These are phyloP conservation scores for Naso thynnoides DNA, from an alignment of 2,797 vertebrate species.

Conservation along the genomic window DNA sequence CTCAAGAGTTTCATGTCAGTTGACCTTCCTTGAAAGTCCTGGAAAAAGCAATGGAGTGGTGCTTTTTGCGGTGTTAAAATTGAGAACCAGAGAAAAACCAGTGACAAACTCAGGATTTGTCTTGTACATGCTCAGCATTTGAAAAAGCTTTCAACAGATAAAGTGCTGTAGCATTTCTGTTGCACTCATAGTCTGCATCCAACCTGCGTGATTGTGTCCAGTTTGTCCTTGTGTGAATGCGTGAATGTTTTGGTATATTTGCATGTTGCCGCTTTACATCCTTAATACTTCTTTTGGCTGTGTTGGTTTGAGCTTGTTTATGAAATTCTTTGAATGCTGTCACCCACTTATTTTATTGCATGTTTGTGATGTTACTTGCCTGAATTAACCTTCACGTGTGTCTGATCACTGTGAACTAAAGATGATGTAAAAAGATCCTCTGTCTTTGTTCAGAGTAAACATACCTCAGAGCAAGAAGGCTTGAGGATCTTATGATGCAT, in stretches of 20 bases:
- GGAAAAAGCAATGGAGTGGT: background rate
- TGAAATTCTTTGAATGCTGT: background rate
- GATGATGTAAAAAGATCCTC: conserved; percentile 32
- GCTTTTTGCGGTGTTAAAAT: background rate
- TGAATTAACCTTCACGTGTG: conserved; percentile 48
- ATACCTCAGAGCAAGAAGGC: conserved; percentile 21
- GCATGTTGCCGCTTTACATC: conserved; percentile 30
- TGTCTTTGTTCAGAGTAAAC: conserved; percentile 34
- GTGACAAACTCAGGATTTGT: conserved; percentile 25
- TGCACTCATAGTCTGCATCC: conserved; percentile 36
- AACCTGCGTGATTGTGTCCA: conserved; percentile 26
- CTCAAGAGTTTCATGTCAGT: conserved; percentile 25
- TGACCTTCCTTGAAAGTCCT: conserved; percentile 22
- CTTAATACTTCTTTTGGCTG: background rate
- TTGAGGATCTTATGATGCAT: conserved; percentile 65
- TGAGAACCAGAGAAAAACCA: conserved; percentile 1
- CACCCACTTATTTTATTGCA: conserved; percentile 37
- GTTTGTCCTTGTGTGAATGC: conserved; percentile 22
- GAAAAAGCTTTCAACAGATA: conserved; percentile 18
- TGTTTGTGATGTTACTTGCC: conserved; percentile 46
- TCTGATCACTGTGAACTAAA: conserved; percentile 39
- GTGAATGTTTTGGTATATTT: conserved; percentile 9
- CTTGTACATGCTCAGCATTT: conserved; percentile 57
- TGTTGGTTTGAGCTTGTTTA: background rate
- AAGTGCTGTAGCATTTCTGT: conserved; percentile 28